Conservation (phyloP, 2,888 invertebrate genomes). For the Panzeria rudis region DNA sequence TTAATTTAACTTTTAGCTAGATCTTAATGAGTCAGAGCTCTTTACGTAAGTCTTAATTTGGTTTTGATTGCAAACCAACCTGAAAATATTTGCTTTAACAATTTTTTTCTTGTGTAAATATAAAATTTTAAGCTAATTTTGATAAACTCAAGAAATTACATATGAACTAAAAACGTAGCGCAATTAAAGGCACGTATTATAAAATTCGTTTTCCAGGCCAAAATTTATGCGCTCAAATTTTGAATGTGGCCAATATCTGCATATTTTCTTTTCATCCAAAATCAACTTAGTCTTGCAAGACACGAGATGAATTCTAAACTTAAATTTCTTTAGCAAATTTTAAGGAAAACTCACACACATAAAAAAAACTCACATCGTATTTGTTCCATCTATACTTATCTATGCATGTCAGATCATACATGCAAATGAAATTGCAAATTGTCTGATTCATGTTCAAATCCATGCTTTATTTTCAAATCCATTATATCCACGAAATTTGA, state of each 20-base stretch:
- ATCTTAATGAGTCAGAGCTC: too few species aligned
- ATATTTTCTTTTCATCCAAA: neutral
- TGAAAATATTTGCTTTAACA: too few species aligned
- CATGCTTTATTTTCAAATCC: constrained; percentile 20
- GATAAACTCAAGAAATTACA: too few species aligned
- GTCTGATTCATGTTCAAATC: constrained; percentile 28
- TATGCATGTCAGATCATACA: neutral
- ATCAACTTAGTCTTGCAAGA: neutral
- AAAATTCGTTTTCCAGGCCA: neutral
- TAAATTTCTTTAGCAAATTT: neutral
- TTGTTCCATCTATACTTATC: neutral
- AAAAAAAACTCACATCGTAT: neutral
- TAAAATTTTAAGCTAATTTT: too few species aligned
- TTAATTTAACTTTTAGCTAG: too few species aligned
- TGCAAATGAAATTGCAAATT: constrained; percentile 48
- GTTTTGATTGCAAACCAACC: too few species aligned
- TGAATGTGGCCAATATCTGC: neutral
- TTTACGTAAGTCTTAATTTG: too few species aligned
- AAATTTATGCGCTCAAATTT: neutral
- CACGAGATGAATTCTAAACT: neutral
- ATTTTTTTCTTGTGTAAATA: too few species aligned
- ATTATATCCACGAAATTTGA: constrained; percentile 6
- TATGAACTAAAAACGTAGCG: too few species aligned
- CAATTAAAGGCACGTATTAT: too few species aligned
- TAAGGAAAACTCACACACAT: neutral